Evolutionary conservation across 2,797 vertebrate genomes (phyloP), one percentile per base, ranked within the genome.

Genomic region (Bradypus variegatus): DNA sequence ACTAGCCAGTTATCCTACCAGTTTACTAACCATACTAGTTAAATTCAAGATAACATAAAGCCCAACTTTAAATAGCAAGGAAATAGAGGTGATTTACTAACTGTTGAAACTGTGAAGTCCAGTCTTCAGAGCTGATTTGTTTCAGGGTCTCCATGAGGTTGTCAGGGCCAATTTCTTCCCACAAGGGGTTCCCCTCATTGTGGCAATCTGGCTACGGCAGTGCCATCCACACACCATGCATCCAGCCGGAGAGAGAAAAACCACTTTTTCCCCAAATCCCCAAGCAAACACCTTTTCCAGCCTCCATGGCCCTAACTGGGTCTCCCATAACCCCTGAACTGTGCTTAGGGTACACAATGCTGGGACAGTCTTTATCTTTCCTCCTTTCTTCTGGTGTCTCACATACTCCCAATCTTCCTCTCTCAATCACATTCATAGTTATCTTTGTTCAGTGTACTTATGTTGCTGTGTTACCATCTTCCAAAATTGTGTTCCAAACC

Each of bases 51-150:
- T 60, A 94, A 38, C 6, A 38, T 38, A 70, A 70, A 23, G 36
- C 23, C 72, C 64, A 76, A 25, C 31, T 83, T 81, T 41, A 83
- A 90, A 53, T 4, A 89, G 14, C 41, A 65, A 36, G 16, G 41
- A 53, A 79, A 73, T 58, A 78, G 72, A 85, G 25, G 29, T 14
- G 82, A 89, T 75, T 78, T 60, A 70, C 31, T 90, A 65, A 50
- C n/a, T 93, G 75, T 88, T 76, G 33, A 88, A 89, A 94, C n/a
- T 62, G 21, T 9, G n/a, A 91, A 88, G 53, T 67, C 62, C 50
- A 73, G 83, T 89, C 16, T 75, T 64, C 19, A 58, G 48, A 19
- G 33, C 27, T 78, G 75, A 75, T 70, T 82, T 86, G 23, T 50
- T 45, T 88, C 36, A 10, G 36, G 36, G n/a, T 38, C 53, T 53